Base-by-base conservation (phyloP, 2,888 invertebrate species). In the Scaptomyza parva region DNA sequence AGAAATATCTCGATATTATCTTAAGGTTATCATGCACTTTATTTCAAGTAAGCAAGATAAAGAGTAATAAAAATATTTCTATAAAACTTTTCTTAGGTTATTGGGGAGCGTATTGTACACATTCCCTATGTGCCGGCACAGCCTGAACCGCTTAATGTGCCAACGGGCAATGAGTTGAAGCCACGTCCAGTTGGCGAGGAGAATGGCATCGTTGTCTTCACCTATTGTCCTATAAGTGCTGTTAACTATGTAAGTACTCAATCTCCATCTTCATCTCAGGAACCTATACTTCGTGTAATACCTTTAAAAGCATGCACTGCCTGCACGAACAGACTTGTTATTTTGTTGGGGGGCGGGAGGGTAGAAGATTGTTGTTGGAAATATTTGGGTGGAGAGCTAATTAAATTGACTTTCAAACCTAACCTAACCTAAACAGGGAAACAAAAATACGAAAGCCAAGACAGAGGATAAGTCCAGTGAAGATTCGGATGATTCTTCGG, bases 171-270 rank as follows among this genome's bases (percentile, higher is more conserved):
- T 88, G 97, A 97, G 92, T 93, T 96, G 20, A 95, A 94, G 89
- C 97, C 97, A 40, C 96, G 96, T 89, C 96, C 97, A 2, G 95
- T 97, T 6, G 96, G 96, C 12, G 97, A 97, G 90, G 97, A 97
- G 83, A 94, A 95, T 70, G 97, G 97, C 48, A 94, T 95, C 12
- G 94, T 97, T 17, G 95, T 97, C 62, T 97, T 95, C 91, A 95
- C 96, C 86, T 97, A 97, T 89, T 95, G 95, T 89, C 97, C 97
- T 9, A 95, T 96, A 92, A 96, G 96, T 90, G 95, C 96, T 57
- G 96, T 97, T 22, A 97, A 97, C 92, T 97, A 97, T 92, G 97
- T 97, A 92, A 94, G 96, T 93, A 80, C 24, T 44, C 7, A 18
- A 1, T 4, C 7, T 12, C 4, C 6, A 2, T 33, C 2, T 4